Percentiles rank a stretch among this genome's conserved stretches.
Evolutionary conservation across 1,140 invertebrate genomes (phyloP).

Genomic region (Drosophila bocki): DNA sequence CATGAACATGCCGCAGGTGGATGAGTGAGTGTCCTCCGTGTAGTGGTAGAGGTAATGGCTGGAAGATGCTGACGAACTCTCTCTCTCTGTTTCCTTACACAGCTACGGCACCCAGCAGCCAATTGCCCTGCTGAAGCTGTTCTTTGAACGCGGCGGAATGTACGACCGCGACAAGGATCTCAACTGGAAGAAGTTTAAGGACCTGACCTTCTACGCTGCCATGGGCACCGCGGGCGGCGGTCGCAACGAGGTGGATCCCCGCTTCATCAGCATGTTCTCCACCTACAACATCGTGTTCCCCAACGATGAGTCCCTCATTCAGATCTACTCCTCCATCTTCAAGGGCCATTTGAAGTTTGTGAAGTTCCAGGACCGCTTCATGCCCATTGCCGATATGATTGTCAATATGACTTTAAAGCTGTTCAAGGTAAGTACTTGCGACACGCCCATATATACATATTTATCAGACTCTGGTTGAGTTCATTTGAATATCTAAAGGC

Average conservation of each 20-base stretch:
- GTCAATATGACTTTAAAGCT: constrained; percentile 92
- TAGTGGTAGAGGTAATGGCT: constrained; percentile 9
- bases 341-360: constrained; percentile 88
- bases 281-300: constrained; percentile 95
- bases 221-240: constrained; percentile 92
- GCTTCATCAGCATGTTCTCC: constrained; percentile 95
- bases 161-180: constrained; percentile 96
- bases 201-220: constrained; percentile 92
- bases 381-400: constrained; percentile 88
- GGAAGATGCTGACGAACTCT: constrained; percentile 6
- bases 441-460: constrained; percentile 3
- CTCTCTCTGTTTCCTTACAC: constrained; percentile 82
- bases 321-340: constrained; percentile 94
- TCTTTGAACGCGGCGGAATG: constrained; percentile 94
- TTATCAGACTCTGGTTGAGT: constrained; percentile 8
- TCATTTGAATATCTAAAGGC: constrained; percentile 24
- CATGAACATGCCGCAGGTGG: constrained; percentile 96
- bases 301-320: constrained; percentile 90
- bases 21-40: constrained; percentile 80
- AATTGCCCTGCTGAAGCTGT: constrained; percentile 93
- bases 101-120: constrained; percentile 97
- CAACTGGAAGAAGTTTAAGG: constrained; percentile 94
- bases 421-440: constrained; percentile 88
- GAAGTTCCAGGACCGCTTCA: constrained; percentile 89
- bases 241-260: constrained; percentile 94